phyloP scores from a whole-genome alignment of 2,113 vertebrate species.

The Morone chrysops region DNA sequence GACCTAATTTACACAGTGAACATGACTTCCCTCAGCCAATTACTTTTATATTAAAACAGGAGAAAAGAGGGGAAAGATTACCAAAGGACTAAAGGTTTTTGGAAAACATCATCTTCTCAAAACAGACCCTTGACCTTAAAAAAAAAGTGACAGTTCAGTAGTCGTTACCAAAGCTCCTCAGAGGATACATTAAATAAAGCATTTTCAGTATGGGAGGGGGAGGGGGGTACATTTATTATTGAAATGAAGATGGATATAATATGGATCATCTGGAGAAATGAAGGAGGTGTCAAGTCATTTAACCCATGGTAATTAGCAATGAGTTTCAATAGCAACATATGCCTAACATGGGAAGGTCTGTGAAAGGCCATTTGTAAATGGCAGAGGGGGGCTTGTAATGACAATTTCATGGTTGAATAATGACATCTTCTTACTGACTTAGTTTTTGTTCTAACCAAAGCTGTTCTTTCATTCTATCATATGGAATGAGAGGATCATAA shows the following conservation, averaged over 20 bases:
- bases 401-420: constrained; percentile 76
- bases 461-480: constrained; percentile 35
- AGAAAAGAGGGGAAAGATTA: constrained; percentile 68
- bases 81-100: constrained; percentile 52
- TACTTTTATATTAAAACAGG: constrained; percentile 79
- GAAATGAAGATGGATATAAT: constrained; percentile 64
- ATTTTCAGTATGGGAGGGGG: constrained; percentile 19
- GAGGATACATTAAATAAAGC: constrained; percentile 64
- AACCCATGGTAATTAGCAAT: constrained; percentile 79
- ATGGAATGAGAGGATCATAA: constrained; percentile 54
- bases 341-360: constrained; percentile 67
- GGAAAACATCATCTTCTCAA: constrained; percentile 67
- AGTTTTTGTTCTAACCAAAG: constrained; percentile 49
- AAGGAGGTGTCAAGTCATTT: constrained; percentile 77
- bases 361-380: constrained; percentile 61
- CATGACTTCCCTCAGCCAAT: constrained; percentile 79
- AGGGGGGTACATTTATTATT: constrained; percentile 48
- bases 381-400: constrained; percentile 68
- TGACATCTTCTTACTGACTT: constrained; percentile 62
- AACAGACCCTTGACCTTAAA: constrained; percentile 67
- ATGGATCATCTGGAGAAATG: constrained; percentile 71
- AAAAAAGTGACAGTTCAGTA: constrained; percentile 39
- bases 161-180: constrained; percentile 55
- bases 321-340: constrained; percentile 76
- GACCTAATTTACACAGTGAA: constrained; percentile 84